Evolutionary conservation across 2,888 invertebrate species (phyloP).

Genomic region (Pyrgus malvae): DNA sequence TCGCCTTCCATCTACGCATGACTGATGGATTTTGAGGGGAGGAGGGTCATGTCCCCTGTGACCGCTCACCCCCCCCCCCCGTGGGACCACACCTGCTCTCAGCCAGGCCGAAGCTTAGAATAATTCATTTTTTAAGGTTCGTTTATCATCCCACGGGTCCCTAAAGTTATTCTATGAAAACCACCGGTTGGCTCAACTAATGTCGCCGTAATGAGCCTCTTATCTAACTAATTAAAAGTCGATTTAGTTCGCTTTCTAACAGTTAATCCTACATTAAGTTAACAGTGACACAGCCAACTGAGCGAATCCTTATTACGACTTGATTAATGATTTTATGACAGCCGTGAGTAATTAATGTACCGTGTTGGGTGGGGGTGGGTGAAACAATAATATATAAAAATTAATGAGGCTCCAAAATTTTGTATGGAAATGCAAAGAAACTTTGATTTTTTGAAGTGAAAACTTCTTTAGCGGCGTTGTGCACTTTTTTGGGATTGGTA

Average conservation of each 20-base stretch:
- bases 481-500: too few species aligned
- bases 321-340: conserved; percentile 54
- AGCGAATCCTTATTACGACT: conserved; percentile 55
- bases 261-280: conserved; percentile 39
- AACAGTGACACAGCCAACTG: conserved; percentile 54
- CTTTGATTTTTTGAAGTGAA: too few species aligned
- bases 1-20: too few species aligned
- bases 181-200: conserved; percentile 70
- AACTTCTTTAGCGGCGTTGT: too few species aligned
- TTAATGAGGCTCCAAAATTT: neutral
- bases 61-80: too few species aligned
- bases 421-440: neutral
- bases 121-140: conserved; percentile 33
- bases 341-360: conserved; percentile 10
- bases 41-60: too few species aligned
- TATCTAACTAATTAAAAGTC: conserved; percentile 80
- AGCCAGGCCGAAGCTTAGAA: too few species aligned
- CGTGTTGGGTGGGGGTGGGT: conserved; percentile 1
- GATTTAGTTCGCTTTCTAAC: conserved; percentile 75
- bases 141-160: conserved; percentile 41
- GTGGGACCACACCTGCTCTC: too few species aligned
- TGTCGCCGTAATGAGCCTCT: conserved; percentile 73
- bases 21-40: too few species aligned
- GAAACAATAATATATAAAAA: neutral
- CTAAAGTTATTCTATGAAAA: conserved; percentile 50